Evolutionary conservation across 2,888 invertebrate species (phyloP), one percentile per base, ranked within the genome.

Genomic region (Tinea pellionella): DNA sequence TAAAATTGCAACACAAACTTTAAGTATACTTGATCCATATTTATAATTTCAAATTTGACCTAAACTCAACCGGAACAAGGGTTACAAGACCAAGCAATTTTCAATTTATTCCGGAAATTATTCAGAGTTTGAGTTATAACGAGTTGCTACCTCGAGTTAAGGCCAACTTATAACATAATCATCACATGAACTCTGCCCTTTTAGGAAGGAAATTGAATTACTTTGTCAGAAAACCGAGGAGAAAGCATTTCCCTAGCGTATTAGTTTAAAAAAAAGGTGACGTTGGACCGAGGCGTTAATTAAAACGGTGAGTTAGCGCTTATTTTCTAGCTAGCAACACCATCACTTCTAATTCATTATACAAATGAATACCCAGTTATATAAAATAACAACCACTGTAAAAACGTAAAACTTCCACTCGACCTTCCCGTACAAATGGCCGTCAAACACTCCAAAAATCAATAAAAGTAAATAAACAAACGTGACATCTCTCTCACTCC

Each of bases 81-180:
- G 32, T 57, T 30, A 9, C 55, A 18, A 55, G 18, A 1, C 32
- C 57, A 57, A 30, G 57, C 57, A 61, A 61, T 59, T 61, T 61
- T 61, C 59, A 61, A 61, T 61, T 61, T 61, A 53, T 59, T 61
- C 47, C 41, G 29, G 53, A 29, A 53, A 61, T 61, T 58, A 61
- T 59, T 61, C 61, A 32, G 30, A 59, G 58, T 58, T 58, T 18
- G 58, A 61, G 37, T 51, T 60, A 60, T 43, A 47, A 57, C 42
- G 42, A 61, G 61, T 51, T 32, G 47, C 12, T 37, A 55, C 57
- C 51, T 61, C 58, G 32, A 57, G 32, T 57, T 57, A 9, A 32
- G 57, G 13, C 58, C 13, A 62, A 51, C 55, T 62, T 53, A 58
- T 62, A 62, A 62, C 62, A 60, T 62, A 60, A 62, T 62, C 62